Evolutionary conservation across 2,113 vertebrate genomes (phyloP).

Genomic region (Ammodytes marinus): DNA sequence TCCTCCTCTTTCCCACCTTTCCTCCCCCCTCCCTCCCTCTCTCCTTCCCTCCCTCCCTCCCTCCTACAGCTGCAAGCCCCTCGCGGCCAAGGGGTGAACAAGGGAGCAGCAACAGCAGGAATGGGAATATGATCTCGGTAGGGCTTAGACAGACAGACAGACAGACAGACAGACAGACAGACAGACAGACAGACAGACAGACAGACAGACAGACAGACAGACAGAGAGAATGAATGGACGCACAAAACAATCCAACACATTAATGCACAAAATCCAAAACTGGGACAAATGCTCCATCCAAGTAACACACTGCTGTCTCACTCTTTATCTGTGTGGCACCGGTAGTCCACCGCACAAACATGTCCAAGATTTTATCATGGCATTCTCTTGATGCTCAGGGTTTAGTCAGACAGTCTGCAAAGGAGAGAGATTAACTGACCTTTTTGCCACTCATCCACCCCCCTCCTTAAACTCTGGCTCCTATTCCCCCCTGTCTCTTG

Average conservation of each 20-base stretch:
- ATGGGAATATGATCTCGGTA: conserved; percentile 17
- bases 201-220: not conserved
- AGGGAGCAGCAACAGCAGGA: conserved; percentile 42
- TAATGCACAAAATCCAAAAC: no score
- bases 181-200: not conserved
- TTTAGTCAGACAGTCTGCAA: conserved; percentile 36
- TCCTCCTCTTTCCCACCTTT: conserved; percentile 1
- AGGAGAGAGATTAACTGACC: conserved; percentile 33
- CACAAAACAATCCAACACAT: no score
- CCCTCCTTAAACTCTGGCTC: conserved; percentile 4
- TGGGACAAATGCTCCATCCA: no score
- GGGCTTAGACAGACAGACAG: conserved; percentile 13
- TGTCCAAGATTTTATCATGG: not conserved
- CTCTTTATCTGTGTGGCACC: conserved; percentile 31
- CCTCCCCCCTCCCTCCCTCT: conserved; percentile 40
- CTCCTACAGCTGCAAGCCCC: conserved; percentile 60
- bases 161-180: conserved; percentile 11
- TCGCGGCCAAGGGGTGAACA: conserved; percentile 63
- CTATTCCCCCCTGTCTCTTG: conserved; percentile 4
- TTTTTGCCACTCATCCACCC: not conserved
- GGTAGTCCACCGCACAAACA: conserved; percentile 17
- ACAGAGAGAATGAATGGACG: conserved; percentile 29
- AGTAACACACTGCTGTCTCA: conserved; percentile 23
- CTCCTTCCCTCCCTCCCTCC: conserved; percentile 40
- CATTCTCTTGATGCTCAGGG: conserved; percentile 8